A percentile compares a stretch with the other conserved stretches of the same genome.
Evolutionary conservation across 2,888 invertebrate genomes (phyloP).

Genomic region (Fabriciana adippe): DNA sequence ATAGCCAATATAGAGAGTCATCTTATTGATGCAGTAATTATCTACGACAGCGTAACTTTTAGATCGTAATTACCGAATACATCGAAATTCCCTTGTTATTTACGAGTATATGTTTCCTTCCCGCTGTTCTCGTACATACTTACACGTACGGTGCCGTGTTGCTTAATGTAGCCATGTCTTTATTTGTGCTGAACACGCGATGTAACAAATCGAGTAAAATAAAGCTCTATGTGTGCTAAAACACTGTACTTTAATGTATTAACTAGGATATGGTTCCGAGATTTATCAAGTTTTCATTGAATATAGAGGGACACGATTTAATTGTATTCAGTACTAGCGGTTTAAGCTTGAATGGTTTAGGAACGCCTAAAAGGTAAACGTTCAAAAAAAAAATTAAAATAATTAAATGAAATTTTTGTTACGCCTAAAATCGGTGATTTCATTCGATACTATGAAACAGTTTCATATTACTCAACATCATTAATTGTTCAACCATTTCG

Average conservation of each 20-base stretch:
- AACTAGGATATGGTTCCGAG: not conserved
- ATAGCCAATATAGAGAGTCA: too few relatives aligned
- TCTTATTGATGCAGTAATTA: not conserved
- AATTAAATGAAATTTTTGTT: too few relatives aligned
- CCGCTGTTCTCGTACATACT: conserved; percentile 3
- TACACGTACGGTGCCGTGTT: conserved; percentile 16
- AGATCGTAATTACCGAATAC: conserved; percentile 12
- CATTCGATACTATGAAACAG: too few relatives aligned
- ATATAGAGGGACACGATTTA: too few relatives aligned
- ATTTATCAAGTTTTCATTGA: not conserved
- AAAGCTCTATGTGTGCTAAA: not conserved
- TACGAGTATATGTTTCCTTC: not conserved
- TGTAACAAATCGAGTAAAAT: conserved; percentile 23
- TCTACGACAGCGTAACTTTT: conserved; percentile 1
- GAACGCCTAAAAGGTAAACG: too few relatives aligned
- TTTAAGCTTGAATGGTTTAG: too few relatives aligned
- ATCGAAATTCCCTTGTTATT: not conserved
- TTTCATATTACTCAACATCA: too few relatives aligned
- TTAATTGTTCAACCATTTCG: too few relatives aligned
- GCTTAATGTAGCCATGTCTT: conserved; percentile 29
- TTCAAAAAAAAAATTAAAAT: too few relatives aligned
- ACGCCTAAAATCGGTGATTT: too few relatives aligned
- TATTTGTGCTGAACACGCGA: conserved; percentile 34
- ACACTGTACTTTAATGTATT: conserved; percentile 1
- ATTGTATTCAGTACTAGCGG: too few relatives aligned